These are phyloP conservation scores for Callosobruchus maculatus DNA, from an alignment of 2,888 invertebrate genomes.

Conservation along the genomic window DNA sequence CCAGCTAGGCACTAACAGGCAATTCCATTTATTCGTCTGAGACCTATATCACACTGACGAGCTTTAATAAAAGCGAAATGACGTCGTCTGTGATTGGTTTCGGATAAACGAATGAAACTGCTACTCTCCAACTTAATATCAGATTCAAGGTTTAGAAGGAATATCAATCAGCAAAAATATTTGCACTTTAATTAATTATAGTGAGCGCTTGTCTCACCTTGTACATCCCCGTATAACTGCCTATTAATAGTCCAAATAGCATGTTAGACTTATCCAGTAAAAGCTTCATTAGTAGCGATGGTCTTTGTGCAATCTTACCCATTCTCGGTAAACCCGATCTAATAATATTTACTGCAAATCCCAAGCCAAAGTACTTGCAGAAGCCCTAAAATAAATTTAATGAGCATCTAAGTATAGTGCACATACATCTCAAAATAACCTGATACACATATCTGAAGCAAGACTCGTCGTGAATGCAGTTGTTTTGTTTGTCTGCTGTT, in stretches of 20 bases:
- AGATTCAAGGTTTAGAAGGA: no score
- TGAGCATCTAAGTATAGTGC: neutral
- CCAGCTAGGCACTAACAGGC: no score
- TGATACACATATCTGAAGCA: neutral
- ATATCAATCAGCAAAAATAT: no score
- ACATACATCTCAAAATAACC: neutral
- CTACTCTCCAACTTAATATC: no score
- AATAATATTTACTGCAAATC: slow-evolving; percentile 28
- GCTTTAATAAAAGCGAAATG: no score
- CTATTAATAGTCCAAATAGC: slow-evolving; percentile 35
- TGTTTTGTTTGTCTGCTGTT: neutral
- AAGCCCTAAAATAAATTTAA: slow-evolving; percentile 26
- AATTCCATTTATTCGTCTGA: no score
- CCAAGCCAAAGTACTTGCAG: slow-evolving; percentile 30
- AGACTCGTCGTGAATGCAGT: neutral
- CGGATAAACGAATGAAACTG: no score
- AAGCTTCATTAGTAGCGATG: slow-evolving; percentile 18
- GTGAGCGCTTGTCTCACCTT: slow-evolving; percentile 34
- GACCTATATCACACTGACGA: no score
- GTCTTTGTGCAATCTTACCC: slow-evolving; percentile 19
- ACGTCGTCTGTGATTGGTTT: no score
- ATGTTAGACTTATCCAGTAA: slow-evolving; percentile 29
- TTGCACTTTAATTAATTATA: no score
- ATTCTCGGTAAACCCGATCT: slow-evolving; percentile 23
- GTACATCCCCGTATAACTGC: slow-evolving; percentile 35